Evolutionary conservation across 2,888 invertebrate genomes (phyloP).

Genomic region (Sphinx pinastri): DNA sequence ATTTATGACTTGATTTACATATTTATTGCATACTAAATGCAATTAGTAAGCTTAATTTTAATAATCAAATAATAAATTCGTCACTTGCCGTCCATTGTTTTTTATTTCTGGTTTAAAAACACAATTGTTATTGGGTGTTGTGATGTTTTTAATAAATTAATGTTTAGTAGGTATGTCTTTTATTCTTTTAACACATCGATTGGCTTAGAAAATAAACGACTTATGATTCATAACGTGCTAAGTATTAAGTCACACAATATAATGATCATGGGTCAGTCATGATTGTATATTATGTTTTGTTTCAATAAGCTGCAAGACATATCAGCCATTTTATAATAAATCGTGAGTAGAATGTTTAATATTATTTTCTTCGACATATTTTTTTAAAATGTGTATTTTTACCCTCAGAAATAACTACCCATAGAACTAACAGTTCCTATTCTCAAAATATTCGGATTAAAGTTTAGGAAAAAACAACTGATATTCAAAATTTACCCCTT

Average conservation of each 20-base stretch:
- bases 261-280: background rate
- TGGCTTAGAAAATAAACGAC: background rate
- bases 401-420: no score
- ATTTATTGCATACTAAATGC: background rate
- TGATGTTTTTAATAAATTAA: background rate
- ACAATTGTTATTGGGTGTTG: conserved; percentile 6
- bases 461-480: no score
- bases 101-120: conserved; percentile 28
- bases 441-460: no score
- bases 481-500: no score
- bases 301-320: no score
- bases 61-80: conserved; percentile 7
- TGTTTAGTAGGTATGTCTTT: background rate
- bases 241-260: background rate
- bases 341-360: no score
- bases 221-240: conserved; percentile 6
- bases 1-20: background rate
- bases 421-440: no score
- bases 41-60: background rate
- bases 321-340: no score
- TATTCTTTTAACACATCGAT: background rate
- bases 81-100: background rate
- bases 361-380: no score
- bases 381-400: no score
- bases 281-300: no score